Percentiles rank a stretch among this genome's conserved stretches.
phyloP scores from a whole-genome alignment of 2,797 vertebrate genomes.

The Chelon auratus region DNA sequence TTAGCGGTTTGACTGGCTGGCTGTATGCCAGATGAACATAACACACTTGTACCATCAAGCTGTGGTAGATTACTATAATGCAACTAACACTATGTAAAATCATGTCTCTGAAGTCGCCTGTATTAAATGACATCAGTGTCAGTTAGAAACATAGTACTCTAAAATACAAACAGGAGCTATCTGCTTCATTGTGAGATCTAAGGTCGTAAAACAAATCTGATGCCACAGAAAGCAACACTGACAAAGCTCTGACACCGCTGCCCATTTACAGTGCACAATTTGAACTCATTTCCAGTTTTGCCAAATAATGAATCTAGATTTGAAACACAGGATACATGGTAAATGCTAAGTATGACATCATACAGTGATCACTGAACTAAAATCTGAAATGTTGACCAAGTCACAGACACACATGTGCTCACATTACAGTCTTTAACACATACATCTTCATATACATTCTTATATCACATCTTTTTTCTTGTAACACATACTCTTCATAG shows the following conservation, averaged over 20 bases:
- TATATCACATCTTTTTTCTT: not conserved
- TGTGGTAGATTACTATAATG: not conserved
- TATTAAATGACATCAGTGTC: constrained; percentile 1
- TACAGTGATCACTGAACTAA: not conserved
- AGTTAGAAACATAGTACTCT: not conserved
- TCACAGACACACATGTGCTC: not conserved
- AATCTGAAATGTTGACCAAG: not conserved
- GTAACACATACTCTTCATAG: too few relatives aligned
- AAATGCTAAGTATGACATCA: not conserved
- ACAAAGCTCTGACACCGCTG: constrained; percentile 38
- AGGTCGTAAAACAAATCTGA: constrained; percentile 3
- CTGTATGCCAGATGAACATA: too few relatives aligned
- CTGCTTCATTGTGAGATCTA: not conserved
- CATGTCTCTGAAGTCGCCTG: constrained; percentile 1
- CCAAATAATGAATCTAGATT: not conserved
- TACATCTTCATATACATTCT: not conserved
- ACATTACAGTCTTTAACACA: not conserved
- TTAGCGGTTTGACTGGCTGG: too few relatives aligned
- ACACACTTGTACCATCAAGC: too few relatives aligned
- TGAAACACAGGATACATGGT: not conserved
- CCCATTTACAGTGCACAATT: constrained; percentile 53
- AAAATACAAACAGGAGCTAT: constrained; percentile 14
- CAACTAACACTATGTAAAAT: not conserved
- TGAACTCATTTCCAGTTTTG: constrained; percentile 47
- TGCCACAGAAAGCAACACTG: constrained; percentile 8